Evolutionary conservation across 1,140 invertebrate genomes (phyloP).

Genomic region (Aethina tumida): DNA sequence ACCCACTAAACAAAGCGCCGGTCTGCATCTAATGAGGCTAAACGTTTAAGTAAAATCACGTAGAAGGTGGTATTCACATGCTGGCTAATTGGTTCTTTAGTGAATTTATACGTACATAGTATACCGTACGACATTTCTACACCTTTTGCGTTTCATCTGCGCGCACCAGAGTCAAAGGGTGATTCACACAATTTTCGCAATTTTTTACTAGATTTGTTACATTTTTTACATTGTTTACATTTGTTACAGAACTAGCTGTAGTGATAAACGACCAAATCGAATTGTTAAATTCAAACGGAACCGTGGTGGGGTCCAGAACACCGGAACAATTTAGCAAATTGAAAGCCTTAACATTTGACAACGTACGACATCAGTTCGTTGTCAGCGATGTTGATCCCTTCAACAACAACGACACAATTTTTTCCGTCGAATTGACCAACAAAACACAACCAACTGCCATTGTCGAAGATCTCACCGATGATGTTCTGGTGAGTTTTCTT

Average conservation of each 20-base stretch:
- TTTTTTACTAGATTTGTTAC: background rate
- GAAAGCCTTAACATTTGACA: conserved; percentile 53
- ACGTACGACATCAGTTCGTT: conserved; percentile 48
- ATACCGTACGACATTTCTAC: too few relatives aligned
- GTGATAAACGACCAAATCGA: conserved; percentile 51
- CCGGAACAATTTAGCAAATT: conserved; percentile 44
- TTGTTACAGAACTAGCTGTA: conserved; percentile 59
- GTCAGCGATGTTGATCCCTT: conserved; percentile 45
- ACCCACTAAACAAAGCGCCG: too few relatives aligned
- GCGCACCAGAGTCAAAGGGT: too few relatives aligned
- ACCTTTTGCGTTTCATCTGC: too few relatives aligned
- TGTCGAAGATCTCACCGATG: conserved; percentile 28
- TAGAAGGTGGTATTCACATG: too few relatives aligned
- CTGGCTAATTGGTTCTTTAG: too few relatives aligned
- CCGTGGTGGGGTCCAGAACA: conserved; percentile 36
- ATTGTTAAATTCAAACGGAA: conserved; percentile 48
- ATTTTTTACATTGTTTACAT: conserved; percentile 11
- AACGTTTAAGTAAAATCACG: too few relatives aligned
- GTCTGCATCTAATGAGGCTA: too few relatives aligned
- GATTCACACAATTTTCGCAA: too few relatives aligned
- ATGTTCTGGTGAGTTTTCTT: conserved; percentile 30
- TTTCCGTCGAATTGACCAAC: conserved; percentile 42
- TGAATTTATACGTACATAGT: too few relatives aligned
- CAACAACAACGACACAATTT: conserved; percentile 55
- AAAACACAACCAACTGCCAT: conserved; percentile 27